Percentiles rank a stretch among this genome's conserved stretches.
These are phyloP conservation scores for Gortyna flavago DNA, from an alignment of 2,888 invertebrate species.

Conservation along the genomic window DNA sequence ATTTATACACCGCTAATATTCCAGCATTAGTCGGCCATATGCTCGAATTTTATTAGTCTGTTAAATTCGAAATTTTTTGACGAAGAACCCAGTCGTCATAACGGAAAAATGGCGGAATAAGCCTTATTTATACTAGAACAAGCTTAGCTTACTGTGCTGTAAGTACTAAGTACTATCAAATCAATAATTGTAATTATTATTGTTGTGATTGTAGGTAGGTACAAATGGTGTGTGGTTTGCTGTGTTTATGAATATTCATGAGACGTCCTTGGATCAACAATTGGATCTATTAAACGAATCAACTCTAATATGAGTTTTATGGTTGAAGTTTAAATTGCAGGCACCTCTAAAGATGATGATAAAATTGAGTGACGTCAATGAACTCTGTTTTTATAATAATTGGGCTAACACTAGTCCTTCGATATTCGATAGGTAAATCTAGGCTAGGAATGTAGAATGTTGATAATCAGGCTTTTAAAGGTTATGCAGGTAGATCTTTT, in stretches of 20 bases:
- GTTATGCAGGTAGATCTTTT: background rate
- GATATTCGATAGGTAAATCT: background rate
- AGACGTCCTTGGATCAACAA: conserved; percentile 47
- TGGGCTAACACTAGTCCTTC: background rate
- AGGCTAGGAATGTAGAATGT: background rate
- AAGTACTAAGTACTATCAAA: conserved; percentile 39
- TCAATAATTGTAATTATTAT: conserved; percentile 34
- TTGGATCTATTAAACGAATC: conserved; percentile 45
- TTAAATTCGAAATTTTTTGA: conserved; percentile 31
- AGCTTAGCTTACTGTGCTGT: conserved; percentile 21
- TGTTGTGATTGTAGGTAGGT: conserved; percentile 24
- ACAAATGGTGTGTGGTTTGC: conserved; percentile 26
- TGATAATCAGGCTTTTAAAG: conserved; percentile 10
- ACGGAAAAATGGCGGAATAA: no score
- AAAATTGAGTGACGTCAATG: background rate
- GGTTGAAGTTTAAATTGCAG: conserved; percentile 29
- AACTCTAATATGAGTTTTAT: conserved; percentile 33
- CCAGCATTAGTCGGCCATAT: conserved; percentile 25
- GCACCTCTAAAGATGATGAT: no score
- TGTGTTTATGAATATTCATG: conserved; percentile 48
- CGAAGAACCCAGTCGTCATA: background rate
- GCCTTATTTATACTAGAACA: background rate
- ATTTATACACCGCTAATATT: conserved; percentile 13
- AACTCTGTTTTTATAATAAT: background rate
- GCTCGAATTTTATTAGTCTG: conserved; percentile 30